Conservation (phyloP, 2,113 vertebrate genomes). For the Cebidichthys violaceus region DNA sequence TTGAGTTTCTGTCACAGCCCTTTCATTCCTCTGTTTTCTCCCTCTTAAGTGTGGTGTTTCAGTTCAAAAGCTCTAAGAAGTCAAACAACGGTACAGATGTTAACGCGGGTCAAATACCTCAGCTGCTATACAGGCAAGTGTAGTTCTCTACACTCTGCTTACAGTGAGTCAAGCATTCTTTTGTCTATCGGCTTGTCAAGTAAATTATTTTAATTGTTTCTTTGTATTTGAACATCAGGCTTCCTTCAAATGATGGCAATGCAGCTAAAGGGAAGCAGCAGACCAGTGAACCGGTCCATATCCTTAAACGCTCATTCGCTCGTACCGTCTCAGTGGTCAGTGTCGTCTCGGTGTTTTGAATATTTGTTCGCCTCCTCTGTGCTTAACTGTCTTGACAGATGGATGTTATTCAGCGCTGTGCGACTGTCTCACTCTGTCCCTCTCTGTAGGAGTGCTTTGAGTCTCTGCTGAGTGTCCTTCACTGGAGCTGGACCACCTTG, state of each 20-base stretch:
- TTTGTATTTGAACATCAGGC: constrained; percentile 78
- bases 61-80: constrained; percentile 99
- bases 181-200: background rate
- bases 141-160: background rate
- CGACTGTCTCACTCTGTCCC: constrained; percentile 4
- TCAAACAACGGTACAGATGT: constrained; percentile 99
- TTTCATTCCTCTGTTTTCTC: background rate
- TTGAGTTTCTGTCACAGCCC: background rate
- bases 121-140: constrained; percentile 93
- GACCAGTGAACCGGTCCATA: constrained; percentile 97
- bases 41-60: constrained; percentile 91
- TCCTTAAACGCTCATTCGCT: constrained; percentile 96
- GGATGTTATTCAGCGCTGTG: background rate
- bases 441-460: constrained; percentile 94
- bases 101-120: constrained; percentile 98
- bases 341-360: background rate
- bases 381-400: background rate
- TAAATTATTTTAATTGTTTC: background rate
- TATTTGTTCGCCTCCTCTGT: background rate
- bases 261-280: constrained; percentile 97
- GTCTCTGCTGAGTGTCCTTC: constrained; percentile 94
- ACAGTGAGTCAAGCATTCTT: background rate
- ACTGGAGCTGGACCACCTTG: constrained; percentile 99
- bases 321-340: constrained; percentile 95
- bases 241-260: constrained; percentile 97